Evolutionary conservation across 2,113 vertebrate genomes (phyloP).

Genomic region (Pituophis catenifer): DNA sequence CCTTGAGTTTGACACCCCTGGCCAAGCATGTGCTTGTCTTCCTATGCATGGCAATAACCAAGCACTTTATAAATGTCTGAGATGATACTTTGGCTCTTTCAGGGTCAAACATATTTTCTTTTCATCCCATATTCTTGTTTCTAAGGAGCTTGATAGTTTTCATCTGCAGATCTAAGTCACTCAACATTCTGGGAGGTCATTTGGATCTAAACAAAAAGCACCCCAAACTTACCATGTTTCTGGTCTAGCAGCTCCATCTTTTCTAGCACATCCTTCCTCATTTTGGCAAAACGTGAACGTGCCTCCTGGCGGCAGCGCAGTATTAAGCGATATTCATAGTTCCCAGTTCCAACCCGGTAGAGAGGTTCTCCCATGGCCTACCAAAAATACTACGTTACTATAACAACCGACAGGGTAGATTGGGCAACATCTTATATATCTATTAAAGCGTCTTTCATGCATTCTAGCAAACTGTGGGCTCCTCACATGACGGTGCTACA

Average conservation of each 20-base stretch:
- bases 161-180: background rate
- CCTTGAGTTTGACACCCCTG: no score
- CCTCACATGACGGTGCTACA: background rate
- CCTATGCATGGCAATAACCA: background rate
- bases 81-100: background rate
- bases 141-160: background rate
- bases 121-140: background rate
- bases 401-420: background rate
- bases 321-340: slow-evolving; percentile 94
- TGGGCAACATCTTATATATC: background rate
- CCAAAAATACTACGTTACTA: rapidly evolving
- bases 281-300: slow-evolving; percentile 90
- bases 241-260: slow-evolving; percentile 98
- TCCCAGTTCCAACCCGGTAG: slow-evolving; percentile 94
- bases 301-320: slow-evolving; percentile 96
- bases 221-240: slow-evolving; percentile 85
- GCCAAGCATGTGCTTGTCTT: background rate
- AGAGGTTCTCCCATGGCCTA: slow-evolving; percentile 94
- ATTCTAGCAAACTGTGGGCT: background rate
- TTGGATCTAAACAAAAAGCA: background rate
- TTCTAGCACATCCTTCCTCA: slow-evolving; percentile 97
- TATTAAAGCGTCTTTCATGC: rapidly evolving
- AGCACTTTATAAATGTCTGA: background rate
- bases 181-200: background rate
- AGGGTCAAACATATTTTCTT: background rate